A percentile compares a stretch with the other conserved stretches of the same genome.
Conservation (phyloP, 1,140 invertebrate species). For the Hermetia illucens region DNA sequence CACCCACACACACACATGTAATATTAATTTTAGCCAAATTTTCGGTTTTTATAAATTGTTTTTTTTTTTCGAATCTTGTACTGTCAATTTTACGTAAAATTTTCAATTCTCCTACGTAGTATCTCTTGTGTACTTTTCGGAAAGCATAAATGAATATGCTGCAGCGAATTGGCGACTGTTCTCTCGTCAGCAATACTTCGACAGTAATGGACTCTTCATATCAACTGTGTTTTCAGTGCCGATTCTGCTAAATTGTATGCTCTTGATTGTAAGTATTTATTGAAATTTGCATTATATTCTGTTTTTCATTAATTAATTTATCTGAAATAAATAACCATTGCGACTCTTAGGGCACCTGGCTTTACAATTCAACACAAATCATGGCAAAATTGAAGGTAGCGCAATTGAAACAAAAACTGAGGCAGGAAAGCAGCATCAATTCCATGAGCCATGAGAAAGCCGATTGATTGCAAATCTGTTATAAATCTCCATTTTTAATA, state of each 20-base stretch:
- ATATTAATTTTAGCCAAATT: too few species aligned
- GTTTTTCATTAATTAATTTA: constrained; percentile 6
- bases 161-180: constrained; percentile 73
- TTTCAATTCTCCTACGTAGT: too few species aligned
- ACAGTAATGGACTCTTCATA: constrained; percentile 83
- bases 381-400: constrained; percentile 69
- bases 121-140: constrained; percentile 71
- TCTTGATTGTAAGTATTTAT: constrained; percentile 72
- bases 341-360: constrained; percentile 59
- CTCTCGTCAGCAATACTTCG: constrained; percentile 83
- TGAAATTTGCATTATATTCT: constrained; percentile 4
- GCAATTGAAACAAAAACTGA: constrained; percentile 45
- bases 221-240: constrained; percentile 83
- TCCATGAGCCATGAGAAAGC: too few species aligned
- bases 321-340: constrained; percentile 5
- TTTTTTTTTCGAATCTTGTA: too few species aligned
- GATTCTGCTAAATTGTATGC: constrained; percentile 78
- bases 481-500: too few species aligned
- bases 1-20: too few species aligned
- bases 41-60: too few species aligned
- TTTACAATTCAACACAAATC: constrained; percentile 71
- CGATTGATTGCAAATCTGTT: too few species aligned
- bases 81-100: too few species aligned
- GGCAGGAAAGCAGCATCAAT: too few species aligned
- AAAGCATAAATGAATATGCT: constrained; percentile 75